Conservation (phyloP, 2,797 vertebrate species). For the Cossypha niveicapilla region DNA sequence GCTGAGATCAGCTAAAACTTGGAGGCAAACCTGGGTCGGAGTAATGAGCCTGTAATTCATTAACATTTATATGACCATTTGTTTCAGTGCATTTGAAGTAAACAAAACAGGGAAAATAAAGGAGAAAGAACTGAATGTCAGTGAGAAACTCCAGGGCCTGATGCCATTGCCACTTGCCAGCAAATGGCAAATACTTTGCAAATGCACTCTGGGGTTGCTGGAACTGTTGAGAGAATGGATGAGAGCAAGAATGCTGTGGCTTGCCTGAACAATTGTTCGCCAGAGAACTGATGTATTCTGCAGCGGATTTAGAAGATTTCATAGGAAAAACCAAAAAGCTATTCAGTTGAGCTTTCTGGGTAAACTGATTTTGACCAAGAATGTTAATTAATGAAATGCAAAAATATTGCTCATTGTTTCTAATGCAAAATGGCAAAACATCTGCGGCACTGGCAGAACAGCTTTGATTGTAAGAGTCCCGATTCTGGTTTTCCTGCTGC, state of each 20-base stretch:
- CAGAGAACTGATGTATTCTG: neutral
- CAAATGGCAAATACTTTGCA: neutral
- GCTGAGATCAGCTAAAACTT: neutral
- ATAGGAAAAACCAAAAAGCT: neutral
- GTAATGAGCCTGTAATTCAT: neutral
- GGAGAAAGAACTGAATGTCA: neutral
- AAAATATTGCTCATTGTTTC: neutral
- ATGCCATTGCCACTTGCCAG: neutral
- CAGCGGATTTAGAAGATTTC: neutral
- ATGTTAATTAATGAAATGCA: neutral
- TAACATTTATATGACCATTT: neutral
- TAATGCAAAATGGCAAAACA: neutral
- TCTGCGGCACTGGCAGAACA: neutral
- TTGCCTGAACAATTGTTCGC: neutral
- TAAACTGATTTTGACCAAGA: neutral
- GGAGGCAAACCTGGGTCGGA: neutral
- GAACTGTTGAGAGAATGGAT: neutral
- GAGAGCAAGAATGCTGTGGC: neutral
- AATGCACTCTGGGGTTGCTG: neutral
- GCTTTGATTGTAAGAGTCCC: fast-evolving
- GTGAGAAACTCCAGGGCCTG: neutral
- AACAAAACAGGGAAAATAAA: neutral
- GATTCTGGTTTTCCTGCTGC: neutral
- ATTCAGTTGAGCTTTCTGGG: neutral
- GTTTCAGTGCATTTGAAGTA: neutral